Base-by-base conservation (phyloP, 2,113 vertebrate species). In the Vombatus ursinus region DNA sequence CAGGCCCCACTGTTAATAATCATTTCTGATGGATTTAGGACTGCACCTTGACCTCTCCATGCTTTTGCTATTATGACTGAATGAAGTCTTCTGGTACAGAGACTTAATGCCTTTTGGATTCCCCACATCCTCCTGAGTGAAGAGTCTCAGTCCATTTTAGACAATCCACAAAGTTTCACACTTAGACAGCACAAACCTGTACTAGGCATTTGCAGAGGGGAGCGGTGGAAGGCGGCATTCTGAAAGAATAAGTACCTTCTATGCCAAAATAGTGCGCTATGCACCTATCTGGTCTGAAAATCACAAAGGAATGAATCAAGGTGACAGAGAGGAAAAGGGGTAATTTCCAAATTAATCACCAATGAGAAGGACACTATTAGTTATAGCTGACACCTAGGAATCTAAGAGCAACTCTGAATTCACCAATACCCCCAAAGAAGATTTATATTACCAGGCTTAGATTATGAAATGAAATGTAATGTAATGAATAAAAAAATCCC, bases 351-450 rank as follows among this genome's bases (percentile, higher is more conserved):
- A 51, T 77, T 68, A 91, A 93, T 91, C 93, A 94, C 93, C 91
- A 90, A 89, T 51, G 94, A 94, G 54, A 95, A 52, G 95, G 92
- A 84, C 50, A 24, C 94, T 90, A 90, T 92, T 96, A 93, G 96
- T 95, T 93, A 96, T 37, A 91, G 51, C 50, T 89, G 95, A 94
- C 96, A 94, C 96, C 94, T 77, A 95, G 95, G 95, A 97, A 23
- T 90, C 22, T 12, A 68, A 94, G 61, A 19, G 93, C 37, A 92
- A 54, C 52, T 44, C 37, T 90, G 93, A 92, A 49, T 92, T 22
- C 5, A 28, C 0, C 0, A 95, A 94, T 89, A 84, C 51, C 89
- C 94, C 91, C 57, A 37, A 53, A 94, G 95, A 50, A 93, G 94
- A 52, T 50, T 53, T 89, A 16, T 77, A 84, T 94, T 0, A 28